phyloP scores from a whole-genome alignment of 2,797 vertebrate species.

The Bradypus variegatus region DNA sequence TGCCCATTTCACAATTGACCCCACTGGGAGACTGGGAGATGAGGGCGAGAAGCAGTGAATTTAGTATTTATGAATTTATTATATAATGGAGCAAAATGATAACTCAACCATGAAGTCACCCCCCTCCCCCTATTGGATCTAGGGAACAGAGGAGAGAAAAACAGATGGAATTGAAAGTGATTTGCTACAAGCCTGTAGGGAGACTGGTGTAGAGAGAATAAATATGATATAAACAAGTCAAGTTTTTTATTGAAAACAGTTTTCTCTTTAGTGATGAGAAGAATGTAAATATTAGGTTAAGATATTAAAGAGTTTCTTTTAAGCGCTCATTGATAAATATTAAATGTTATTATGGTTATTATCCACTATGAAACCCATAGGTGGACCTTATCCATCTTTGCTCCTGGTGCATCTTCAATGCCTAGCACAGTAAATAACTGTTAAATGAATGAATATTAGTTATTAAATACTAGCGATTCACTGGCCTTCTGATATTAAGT shows the following conservation, averaged over 20 bases:
- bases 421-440: background rate
- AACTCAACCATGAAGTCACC: background rate
- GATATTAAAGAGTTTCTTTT: constrained; percentile 2
- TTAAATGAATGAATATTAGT: background rate
- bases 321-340: background rate
- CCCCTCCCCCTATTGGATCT: background rate
- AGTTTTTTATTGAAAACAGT: background rate
- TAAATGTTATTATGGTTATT: background rate
- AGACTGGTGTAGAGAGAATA: background rate
- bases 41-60: background rate
- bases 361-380: background rate
- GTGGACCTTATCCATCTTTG: background rate
- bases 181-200: background rate
- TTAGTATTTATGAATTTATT: constrained; percentile 19
- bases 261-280: constrained; percentile 22
- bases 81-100: background rate
- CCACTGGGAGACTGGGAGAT: background rate
- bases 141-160: background rate
- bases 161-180: background rate
- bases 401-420: background rate
- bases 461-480: background rate
- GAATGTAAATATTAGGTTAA: background rate
- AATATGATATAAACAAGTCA: background rate
- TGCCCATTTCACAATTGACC: background rate
- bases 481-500: constrained; percentile 8